These are phyloP conservation scores for Harpalus rubripes DNA, from an alignment of 2,888 invertebrate species.

Conservation along the genomic window DNA sequence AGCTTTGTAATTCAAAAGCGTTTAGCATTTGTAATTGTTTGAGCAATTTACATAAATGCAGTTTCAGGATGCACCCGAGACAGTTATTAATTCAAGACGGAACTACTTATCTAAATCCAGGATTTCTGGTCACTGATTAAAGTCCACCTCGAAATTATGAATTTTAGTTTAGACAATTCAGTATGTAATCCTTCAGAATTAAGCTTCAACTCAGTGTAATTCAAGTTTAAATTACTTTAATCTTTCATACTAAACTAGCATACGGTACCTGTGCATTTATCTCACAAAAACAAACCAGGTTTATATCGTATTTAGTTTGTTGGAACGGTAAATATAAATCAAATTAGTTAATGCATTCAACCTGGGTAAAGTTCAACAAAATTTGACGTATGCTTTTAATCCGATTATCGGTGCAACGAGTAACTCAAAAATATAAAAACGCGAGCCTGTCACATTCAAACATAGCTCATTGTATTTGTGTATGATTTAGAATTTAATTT, in stretches of 20 bases:
- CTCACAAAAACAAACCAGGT: not conserved
- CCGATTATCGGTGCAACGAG: not conserved
- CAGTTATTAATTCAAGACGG: not conserved
- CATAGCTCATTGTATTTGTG: not conserved
- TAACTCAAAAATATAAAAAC: not conserved
- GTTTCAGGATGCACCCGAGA: not conserved
- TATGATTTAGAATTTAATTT: not conserved
- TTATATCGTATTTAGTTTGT: not conserved
- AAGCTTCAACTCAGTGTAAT: not conserved
- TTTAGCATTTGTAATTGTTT: too few relatives aligned
- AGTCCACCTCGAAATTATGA: not conserved
- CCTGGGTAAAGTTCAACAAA: not conserved
- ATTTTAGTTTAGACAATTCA: slow-evolving; percentile 3
- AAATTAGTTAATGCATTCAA: not conserved
- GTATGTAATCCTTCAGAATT: not conserved
- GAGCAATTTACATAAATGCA: too few relatives aligned
- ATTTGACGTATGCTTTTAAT: not conserved
- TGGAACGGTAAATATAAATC: not conserved
- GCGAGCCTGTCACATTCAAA: not conserved
- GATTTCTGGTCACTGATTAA: not conserved
- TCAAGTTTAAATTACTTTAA: slow-evolving; percentile 4
- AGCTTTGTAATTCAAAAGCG: too few relatives aligned
- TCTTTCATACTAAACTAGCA: not conserved
- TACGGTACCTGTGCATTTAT: not conserved
- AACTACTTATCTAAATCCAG: not conserved